phyloP scores from a whole-genome alignment of 2,888 invertebrate species.

The Hyalella azteca region DNA sequence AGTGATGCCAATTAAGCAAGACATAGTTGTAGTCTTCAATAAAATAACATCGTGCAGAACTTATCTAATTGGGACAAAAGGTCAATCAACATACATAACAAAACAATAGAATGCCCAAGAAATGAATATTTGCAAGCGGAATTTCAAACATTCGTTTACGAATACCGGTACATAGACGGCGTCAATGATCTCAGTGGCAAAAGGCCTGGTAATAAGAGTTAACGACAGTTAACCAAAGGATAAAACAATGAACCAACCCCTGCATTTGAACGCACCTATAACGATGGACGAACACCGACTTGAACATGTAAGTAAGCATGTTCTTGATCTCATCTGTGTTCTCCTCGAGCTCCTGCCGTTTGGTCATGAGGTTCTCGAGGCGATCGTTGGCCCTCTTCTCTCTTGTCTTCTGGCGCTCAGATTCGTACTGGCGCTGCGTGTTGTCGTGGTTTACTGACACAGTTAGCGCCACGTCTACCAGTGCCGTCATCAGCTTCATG shows the following conservation, averaged over 20 bases:
- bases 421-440: conserved; percentile 95
- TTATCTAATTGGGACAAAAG: too few species aligned
- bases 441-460: conserved; percentile 96
- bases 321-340: conserved; percentile 99
- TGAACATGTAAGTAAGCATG: conserved; percentile 99
- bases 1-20: too few species aligned
- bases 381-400: conserved; percentile 92
- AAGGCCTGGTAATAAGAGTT: not conserved
- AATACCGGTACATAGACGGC: too few species aligned
- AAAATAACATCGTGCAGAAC: too few species aligned
- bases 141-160: too few species aligned
- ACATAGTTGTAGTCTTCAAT: too few species aligned
- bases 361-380: conserved; percentile 88
- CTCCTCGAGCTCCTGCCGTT: conserved; percentile 94
- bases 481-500: conserved; percentile 98
- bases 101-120: too few species aligned
- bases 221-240: not conserved
- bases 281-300: conserved; percentile 97
- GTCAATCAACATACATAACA: too few species aligned
- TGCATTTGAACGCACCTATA: conserved; percentile 79
- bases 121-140: too few species aligned
- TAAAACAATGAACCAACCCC: not conserved
- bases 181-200: too few species aligned
- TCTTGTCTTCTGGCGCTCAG: conserved; percentile 86
- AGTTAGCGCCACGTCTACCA: conserved; percentile 95